These are phyloP conservation scores for Heteropelma amictum DNA, from an alignment of 2,888 invertebrate species.

Conservation along the genomic window DNA sequence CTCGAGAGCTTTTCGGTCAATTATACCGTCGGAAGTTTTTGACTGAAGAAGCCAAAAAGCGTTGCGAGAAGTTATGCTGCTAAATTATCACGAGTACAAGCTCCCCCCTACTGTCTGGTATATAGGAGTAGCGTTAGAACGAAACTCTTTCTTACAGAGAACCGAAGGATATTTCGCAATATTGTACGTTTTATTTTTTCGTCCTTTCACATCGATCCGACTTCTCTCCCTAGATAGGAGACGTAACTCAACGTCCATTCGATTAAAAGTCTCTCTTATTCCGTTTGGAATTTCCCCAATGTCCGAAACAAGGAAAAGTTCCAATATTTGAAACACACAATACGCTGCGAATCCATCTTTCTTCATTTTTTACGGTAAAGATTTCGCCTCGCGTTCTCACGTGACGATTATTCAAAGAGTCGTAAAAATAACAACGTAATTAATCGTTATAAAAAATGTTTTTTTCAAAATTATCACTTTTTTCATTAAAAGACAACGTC, in stretches of 20 bases:
- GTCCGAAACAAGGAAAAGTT: neutral
- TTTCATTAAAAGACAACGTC: no score
- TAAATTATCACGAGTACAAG: no score
- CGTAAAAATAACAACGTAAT: no score
- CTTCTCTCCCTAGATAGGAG: conserved; percentile 10
- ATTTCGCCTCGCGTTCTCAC: no score
- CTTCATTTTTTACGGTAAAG: no score
- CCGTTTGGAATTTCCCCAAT: conserved; percentile 1
- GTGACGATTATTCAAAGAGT: no score
- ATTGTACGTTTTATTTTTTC: conserved; percentile 2
- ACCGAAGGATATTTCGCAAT: conserved; percentile 22
- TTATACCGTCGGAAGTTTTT: conserved; percentile 58
- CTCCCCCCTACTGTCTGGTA: neutral
- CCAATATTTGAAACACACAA: neutral
- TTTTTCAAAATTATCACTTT: no score
- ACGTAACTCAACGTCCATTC: neutral
- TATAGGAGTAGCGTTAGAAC: conserved; percentile 14
- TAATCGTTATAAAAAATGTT: no score
- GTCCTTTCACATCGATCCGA: conserved; percentile 16
- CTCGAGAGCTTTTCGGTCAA: conserved; percentile 66
- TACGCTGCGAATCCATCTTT: no score
- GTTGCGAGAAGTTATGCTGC: no score
- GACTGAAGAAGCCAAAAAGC: conserved; percentile 55
- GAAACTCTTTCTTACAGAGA: conserved; percentile 15
- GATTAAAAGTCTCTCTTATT: no score